Evolutionary conservation across 2,797 vertebrate genomes (phyloP).

Genomic region (Knipowitschia caucasica): DNA sequence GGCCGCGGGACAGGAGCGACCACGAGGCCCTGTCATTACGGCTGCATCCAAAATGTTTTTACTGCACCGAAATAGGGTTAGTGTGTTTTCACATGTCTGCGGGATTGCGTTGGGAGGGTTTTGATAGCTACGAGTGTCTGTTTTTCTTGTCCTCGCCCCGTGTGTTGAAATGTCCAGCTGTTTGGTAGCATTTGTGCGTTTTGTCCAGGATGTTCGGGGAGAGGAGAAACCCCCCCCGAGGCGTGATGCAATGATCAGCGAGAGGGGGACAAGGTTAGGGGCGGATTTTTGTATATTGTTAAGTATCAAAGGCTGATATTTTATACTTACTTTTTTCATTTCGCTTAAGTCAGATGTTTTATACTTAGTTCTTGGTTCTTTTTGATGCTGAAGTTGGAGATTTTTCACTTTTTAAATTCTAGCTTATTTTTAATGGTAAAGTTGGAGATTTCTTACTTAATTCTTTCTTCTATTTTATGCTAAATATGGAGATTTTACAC

Average conservation of each 20-base stretch:
- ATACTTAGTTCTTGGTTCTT: no score
- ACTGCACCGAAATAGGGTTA: constrained; percentile 44
- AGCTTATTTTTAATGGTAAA: no score
- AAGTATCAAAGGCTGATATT: constrained; percentile 51
- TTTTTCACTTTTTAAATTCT: no score
- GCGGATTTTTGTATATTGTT: constrained; percentile 44
- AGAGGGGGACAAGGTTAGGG: constrained; percentile 38
- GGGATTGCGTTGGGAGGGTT: constrained; percentile 59
- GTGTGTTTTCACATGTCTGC: constrained; percentile 43
- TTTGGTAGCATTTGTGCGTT: constrained; percentile 48
- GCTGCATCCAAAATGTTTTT: constrained; percentile 41
- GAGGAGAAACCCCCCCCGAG: constrained; percentile 31
- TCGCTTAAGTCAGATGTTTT: no score
- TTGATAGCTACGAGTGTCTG: constrained; percentile 31
- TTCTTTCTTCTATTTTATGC: no score
- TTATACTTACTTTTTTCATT: no score
- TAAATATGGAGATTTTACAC: no score
- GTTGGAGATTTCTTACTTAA: no score
- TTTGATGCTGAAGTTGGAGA: no score
- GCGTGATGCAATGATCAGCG: constrained; percentile 36
- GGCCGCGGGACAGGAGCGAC: constrained; percentile 68
- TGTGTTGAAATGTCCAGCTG: constrained; percentile 45
- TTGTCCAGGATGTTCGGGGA: constrained; percentile 56
- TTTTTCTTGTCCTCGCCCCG: not conserved
- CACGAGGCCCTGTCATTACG: constrained; percentile 34